These are phyloP conservation scores for Tyria jacobaeae DNA, from an alignment of 2,888 invertebrate genomes.

Conservation along the genomic window DNA sequence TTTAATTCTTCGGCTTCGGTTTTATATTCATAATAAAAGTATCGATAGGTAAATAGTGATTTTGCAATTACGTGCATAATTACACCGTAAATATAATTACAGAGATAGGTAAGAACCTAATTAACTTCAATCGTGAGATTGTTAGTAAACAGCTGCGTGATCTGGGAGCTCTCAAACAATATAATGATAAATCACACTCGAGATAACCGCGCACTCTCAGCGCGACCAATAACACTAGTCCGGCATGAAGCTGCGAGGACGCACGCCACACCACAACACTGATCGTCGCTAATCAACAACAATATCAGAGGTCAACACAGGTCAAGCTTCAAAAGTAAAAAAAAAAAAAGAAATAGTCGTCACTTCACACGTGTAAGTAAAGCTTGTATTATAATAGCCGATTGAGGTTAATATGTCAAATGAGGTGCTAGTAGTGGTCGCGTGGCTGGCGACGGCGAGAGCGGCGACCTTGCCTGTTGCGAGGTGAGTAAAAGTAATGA, in stretches of 20 bases:
- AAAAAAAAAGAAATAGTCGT: slow-evolving; percentile 1
- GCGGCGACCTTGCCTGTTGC: slow-evolving; percentile 58
- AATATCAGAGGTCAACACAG: slow-evolving; percentile 30
- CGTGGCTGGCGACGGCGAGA: slow-evolving; percentile 29
- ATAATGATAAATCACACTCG: slow-evolving; percentile 36
- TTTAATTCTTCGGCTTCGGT: background rate
- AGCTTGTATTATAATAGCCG: slow-evolving; percentile 24
- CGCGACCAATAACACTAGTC: slow-evolving; percentile 29
- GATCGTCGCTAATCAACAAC: slow-evolving; percentile 11
- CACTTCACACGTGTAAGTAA: slow-evolving; percentile 25
- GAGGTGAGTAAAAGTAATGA: slow-evolving; percentile 49
- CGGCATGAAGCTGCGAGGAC: slow-evolving; percentile 12
- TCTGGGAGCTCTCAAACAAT: slow-evolving; percentile 40
- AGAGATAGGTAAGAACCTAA: slow-evolving; percentile 11
- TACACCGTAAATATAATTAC: slow-evolving; percentile 12
- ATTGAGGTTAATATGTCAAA: slow-evolving; percentile 30
- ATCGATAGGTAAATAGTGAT: background rate
- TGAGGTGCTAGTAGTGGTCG: slow-evolving; percentile 34
- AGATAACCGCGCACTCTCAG: slow-evolving; percentile 51
- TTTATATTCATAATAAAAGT: background rate
- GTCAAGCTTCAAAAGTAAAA: slow-evolving; percentile 18
- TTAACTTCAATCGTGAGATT: slow-evolving; percentile 20
- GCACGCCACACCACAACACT: slow-evolving; percentile 7
- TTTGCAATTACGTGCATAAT: background rate
- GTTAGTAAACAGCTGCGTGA: slow-evolving; percentile 18